Conservation (phyloP, 1,140 invertebrate genomes). For the Drosophila bocki region DNA sequence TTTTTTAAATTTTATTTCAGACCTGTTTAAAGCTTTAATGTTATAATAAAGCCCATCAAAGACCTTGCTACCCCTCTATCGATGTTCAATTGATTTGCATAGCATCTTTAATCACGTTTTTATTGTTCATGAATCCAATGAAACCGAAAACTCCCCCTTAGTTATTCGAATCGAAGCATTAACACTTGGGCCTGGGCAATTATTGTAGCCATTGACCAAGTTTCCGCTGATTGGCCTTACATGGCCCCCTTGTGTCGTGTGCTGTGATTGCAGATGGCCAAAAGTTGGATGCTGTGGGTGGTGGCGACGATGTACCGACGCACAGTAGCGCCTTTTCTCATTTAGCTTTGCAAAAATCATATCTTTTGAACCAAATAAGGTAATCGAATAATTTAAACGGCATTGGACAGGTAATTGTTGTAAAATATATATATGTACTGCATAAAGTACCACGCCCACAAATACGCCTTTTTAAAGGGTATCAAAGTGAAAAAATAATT, state of each 20-base stretch:
- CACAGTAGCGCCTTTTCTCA: too few species aligned
- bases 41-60: background rate
- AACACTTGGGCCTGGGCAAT: conserved; percentile 60
- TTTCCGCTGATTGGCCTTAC: conserved; percentile 78
- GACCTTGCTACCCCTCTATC: conserved; percentile 17
- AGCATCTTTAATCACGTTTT: conserved; percentile 83
- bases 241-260: conserved; percentile 45
- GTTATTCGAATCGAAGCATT: conserved; percentile 61
- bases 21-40: fast-evolving
- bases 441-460: too few species aligned
- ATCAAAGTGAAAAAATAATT: too few species aligned
- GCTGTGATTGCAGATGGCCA: conserved; percentile 62
- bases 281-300: conserved; percentile 63
- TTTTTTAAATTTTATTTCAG: background rate
- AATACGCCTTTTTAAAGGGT: too few species aligned
- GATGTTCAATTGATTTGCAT: conserved; percentile 63
- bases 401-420: too few species aligned
- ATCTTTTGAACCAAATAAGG: too few species aligned
- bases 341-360: too few species aligned
- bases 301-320: conserved; percentile 57
- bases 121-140: conserved; percentile 71
- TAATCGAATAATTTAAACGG: too few species aligned
- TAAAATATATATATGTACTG: too few species aligned
- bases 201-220: conserved; percentile 76
- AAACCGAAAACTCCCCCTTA: conserved; percentile 58